phyloP scores from a whole-genome alignment of 2,797 vertebrate genomes.

The Chaetodon trifasciatus region DNA sequence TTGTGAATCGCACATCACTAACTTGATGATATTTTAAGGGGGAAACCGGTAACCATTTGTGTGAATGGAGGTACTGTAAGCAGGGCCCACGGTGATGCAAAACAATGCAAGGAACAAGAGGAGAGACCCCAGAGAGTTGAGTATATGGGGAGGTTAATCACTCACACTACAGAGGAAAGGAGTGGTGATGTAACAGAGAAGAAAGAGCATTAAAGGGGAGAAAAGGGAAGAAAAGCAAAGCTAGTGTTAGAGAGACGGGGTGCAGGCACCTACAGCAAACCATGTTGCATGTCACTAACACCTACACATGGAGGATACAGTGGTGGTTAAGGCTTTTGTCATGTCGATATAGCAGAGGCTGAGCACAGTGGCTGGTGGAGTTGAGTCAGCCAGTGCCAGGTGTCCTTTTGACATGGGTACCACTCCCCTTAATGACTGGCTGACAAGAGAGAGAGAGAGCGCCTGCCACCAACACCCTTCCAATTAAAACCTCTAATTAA shows the following conservation, averaged over 20 bases:
- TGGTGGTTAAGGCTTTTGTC: constrained; percentile 31
- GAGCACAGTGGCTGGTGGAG: constrained; percentile 45
- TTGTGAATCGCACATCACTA: constrained; percentile 1
- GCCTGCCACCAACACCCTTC: constrained; percentile 65
- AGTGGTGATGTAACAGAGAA: constrained; percentile 81
- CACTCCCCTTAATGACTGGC: constrained; percentile 61
- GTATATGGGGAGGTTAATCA: constrained; percentile 64
- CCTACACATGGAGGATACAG: constrained; percentile 41
- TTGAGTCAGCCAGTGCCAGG: constrained; percentile 70
- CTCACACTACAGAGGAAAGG: constrained; percentile 55
- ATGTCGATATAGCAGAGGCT: constrained; percentile 28
- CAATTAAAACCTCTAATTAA: constrained; percentile 86
- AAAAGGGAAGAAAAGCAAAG: constrained; percentile 39
- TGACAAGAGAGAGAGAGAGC: constrained; percentile 49
- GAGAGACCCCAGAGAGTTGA: constrained; percentile 44
- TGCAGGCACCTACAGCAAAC: constrained; percentile 35
- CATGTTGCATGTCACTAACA: constrained; percentile 38
- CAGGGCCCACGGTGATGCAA: constrained; percentile 74
- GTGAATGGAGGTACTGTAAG: constrained; percentile 25
- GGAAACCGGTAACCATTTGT: constrained; percentile 11
- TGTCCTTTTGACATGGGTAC: constrained; percentile 73
- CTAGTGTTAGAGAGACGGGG: constrained; percentile 16
- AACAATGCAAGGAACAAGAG: constrained; percentile 76
- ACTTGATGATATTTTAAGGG: constrained; percentile 10
- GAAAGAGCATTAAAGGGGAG: constrained; percentile 68